phyloP scores from a whole-genome alignment of 2,888 invertebrate species.

The Tryphoninae sp. region DNA sequence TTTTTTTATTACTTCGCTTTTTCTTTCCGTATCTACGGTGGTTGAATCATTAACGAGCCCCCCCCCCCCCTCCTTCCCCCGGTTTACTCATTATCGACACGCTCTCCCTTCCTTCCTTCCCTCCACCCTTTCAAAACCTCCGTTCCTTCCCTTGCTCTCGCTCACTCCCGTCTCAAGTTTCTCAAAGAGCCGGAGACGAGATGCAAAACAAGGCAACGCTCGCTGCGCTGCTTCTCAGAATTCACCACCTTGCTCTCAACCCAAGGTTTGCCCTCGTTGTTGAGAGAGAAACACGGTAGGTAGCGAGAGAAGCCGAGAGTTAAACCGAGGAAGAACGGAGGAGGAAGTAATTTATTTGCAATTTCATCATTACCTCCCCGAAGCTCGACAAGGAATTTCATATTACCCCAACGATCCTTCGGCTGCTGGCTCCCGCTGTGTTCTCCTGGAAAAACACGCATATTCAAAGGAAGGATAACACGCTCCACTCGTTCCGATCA shows the following conservation, averaged over 20 bases:
- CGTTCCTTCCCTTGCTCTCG: background rate
- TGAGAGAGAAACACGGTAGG: conserved; percentile 35
- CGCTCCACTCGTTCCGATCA: background rate
- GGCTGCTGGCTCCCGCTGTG: conserved; percentile 5
- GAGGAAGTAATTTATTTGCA: conserved; percentile 73
- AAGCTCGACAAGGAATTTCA: conserved; percentile 69
- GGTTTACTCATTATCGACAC: conserved; percentile 70
- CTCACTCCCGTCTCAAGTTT: conserved; percentile 59
- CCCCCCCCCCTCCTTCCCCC: background rate
- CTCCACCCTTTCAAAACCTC: background rate
- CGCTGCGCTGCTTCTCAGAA: conserved; percentile 25
- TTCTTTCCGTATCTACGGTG: conserved; percentile 42
- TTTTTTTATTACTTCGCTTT: background rate
- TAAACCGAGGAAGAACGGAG: conserved; percentile 38
- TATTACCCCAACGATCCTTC: conserved; percentile 61
- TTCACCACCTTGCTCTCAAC: conserved; percentile 37
- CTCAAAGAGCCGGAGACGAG: conserved; percentile 57
- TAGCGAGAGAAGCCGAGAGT: conserved; percentile 35
- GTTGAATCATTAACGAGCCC: conserved; percentile 68
- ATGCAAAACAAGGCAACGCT: conserved; percentile 43
- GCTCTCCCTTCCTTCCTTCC: background rate
- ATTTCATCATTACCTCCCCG: conserved; percentile 66
- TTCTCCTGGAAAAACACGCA: conserved; percentile 5
- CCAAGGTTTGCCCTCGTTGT: conserved; percentile 21
- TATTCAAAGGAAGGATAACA: background rate